Evolutionary conservation across 2,797 vertebrate genomes (phyloP).

Genomic region (Liasis olivaceus): DNA sequence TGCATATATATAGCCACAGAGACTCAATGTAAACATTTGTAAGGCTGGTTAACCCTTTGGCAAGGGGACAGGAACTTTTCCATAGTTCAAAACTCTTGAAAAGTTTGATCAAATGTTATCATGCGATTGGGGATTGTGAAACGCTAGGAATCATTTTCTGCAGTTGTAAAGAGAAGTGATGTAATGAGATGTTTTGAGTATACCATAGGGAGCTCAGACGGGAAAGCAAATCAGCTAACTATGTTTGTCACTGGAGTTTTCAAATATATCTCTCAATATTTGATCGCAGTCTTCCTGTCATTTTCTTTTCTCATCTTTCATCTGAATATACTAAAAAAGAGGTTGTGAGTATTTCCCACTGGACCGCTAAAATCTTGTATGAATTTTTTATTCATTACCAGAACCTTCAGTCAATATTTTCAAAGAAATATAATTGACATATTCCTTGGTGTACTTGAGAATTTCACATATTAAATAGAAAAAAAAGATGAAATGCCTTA

Average conservation of each 20-base stretch:
- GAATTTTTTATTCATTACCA: slow-evolving; percentile 38
- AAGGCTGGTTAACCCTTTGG: neutral
- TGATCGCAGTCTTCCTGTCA: slow-evolving; percentile 28
- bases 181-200: slow-evolving; percentile 21
- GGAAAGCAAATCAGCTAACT: slow-evolving; percentile 25
- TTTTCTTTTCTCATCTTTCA: slow-evolving; percentile 23
- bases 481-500: slow-evolving; percentile 34
- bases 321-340: slow-evolving; percentile 20
- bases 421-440: slow-evolving; percentile 39
- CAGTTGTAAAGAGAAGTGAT: slow-evolving; percentile 5
- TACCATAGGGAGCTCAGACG: neutral
- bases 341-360: slow-evolving; percentile 14
- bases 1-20: no score
- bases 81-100: slow-evolving; percentile 26
- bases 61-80: neutral
- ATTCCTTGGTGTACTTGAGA: slow-evolving; percentile 33
- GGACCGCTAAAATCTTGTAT: slow-evolving; percentile 25
- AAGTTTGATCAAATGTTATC: slow-evolving; percentile 35
- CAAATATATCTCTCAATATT: slow-evolving; percentile 10
- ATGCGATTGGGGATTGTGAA: neutral
- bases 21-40: neutral
- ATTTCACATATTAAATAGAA: slow-evolving; percentile 13
- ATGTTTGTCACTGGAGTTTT: slow-evolving; percentile 32
- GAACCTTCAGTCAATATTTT: slow-evolving; percentile 49
- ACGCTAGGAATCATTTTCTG: slow-evolving; percentile 14